phyloP scores from a whole-genome alignment of 2,113 vertebrate species.

The Mesitornis unicolor region DNA sequence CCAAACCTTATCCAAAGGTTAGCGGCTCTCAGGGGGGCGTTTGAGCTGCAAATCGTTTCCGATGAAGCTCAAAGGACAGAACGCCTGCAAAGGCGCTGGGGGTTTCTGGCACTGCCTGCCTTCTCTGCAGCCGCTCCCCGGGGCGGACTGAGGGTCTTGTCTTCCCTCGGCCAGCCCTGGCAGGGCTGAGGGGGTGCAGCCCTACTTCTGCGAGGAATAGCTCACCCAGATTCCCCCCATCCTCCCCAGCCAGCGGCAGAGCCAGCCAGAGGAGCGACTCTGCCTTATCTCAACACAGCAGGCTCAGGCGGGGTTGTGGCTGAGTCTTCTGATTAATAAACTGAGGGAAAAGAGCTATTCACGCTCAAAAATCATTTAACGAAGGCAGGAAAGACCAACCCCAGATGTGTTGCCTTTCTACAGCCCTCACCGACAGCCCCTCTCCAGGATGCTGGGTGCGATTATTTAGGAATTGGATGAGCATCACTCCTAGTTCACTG shows the following conservation, averaged over 20 bases:
- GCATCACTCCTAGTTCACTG: accelerated
- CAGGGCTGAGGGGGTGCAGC: neutral
- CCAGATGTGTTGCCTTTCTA: neutral
- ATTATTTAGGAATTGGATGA: neutral
- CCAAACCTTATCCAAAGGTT: slow-evolving; percentile 46
- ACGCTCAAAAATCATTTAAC: neutral
- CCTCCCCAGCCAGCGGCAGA: neutral
- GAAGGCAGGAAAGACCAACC: neutral
- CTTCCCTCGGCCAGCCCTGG: neutral
- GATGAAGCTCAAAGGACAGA: neutral
- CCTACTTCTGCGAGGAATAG: neutral
- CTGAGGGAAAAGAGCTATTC: neutral
- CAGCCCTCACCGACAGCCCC: neutral
- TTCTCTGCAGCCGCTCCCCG: neutral
- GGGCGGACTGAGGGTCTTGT: neutral
- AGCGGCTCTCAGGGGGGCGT: neutral
- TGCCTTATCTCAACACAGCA: slow-evolving; percentile 71
- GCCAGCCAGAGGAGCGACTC: neutral
- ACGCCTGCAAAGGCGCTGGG: neutral
- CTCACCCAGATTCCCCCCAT: neutral
- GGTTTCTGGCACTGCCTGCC: neutral
- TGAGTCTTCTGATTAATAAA: slow-evolving; percentile 44
- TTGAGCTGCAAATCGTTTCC: neutral
- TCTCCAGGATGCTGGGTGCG: neutral
- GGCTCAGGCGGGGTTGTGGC: neutral